phyloP scores from a whole-genome alignment of 2,888 invertebrate genomes.

The Drosophila picticornis region DNA sequence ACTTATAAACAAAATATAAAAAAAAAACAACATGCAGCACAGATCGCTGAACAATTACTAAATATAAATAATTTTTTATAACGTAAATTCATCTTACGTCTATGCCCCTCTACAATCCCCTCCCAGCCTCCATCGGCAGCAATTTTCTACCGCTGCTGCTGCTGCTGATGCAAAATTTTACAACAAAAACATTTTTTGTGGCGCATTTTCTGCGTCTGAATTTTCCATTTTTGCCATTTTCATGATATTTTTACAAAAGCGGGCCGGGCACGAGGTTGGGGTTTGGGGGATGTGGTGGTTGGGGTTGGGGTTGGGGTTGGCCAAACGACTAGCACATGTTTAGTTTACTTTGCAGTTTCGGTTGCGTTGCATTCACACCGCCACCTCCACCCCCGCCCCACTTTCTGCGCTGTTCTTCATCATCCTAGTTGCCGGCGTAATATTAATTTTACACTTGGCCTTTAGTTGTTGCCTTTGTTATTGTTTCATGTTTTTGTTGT shows the following conservation, averaged over 20 bases:
- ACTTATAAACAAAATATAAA: slow-evolving; percentile 20
- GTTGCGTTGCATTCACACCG: slow-evolving; percentile 71
- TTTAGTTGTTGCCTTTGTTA: slow-evolving; percentile 71
- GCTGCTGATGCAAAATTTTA: slow-evolving; percentile 46
- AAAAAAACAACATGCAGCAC: slow-evolving; percentile 10
- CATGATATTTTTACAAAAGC: slow-evolving; percentile 68
- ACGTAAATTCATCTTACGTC: slow-evolving; percentile 50
- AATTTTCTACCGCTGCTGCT: slow-evolving; percentile 1
- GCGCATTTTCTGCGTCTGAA: slow-evolving; percentile 73
- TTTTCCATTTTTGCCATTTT: slow-evolving; percentile 79
- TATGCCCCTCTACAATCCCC: neutral
- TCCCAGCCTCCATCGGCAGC: neutral
- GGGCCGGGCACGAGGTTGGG: neutral
- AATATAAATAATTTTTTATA: slow-evolving; percentile 72
- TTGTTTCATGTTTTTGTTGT: slow-evolving; percentile 36
- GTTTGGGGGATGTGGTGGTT: slow-evolving; percentile 2
- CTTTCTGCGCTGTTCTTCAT: slow-evolving; percentile 10
- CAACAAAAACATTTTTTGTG: slow-evolving; percentile 75
- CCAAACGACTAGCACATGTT: slow-evolving; percentile 82
- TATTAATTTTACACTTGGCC: slow-evolving; percentile 85
- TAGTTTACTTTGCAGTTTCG: slow-evolving; percentile 81
- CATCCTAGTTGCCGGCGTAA: slow-evolving; percentile 61
- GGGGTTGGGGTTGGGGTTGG: slow-evolving; percentile 16
- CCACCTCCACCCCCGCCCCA: slow-evolving; percentile 13
- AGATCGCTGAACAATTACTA: slow-evolving; percentile 40